Conservation (phyloP, 2,888 invertebrate species). For the Invenusta paracnida region DNA sequence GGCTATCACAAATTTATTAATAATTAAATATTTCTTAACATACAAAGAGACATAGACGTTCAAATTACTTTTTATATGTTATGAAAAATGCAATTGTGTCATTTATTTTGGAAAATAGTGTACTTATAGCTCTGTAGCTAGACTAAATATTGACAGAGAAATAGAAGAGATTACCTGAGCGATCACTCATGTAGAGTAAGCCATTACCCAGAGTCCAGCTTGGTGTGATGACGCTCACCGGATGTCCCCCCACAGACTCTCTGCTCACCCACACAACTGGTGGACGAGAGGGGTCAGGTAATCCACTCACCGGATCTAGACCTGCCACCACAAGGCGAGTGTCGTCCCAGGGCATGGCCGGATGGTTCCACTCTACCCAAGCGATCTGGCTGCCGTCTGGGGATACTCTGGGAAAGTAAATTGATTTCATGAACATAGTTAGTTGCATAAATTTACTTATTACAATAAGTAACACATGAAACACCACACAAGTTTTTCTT, state of each 20-base stretch:
- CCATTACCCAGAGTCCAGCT: slow-evolving; percentile 55
- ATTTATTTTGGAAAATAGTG: too few species aligned
- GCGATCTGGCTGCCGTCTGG: slow-evolving; percentile 58
- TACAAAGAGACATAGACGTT: too few species aligned
- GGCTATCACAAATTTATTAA: too few species aligned
- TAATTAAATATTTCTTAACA: too few species aligned
- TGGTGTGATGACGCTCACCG: slow-evolving; percentile 56
- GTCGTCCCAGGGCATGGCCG: slow-evolving; percentile 63
- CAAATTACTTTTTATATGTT: too few species aligned
- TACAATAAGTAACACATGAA: not conserved
- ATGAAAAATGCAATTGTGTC: too few species aligned
- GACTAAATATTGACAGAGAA: too few species aligned
- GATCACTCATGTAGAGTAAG: slow-evolving; percentile 57
- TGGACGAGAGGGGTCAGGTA: not conserved
- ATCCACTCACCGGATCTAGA: slow-evolving; percentile 46
- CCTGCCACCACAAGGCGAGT: slow-evolving; percentile 58
- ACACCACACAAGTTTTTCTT: not conserved
- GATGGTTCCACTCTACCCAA: slow-evolving; percentile 62
- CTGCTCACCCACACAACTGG: not conserved
- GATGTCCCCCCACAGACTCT: slow-evolving; percentile 35
- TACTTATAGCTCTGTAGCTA: too few species aligned
- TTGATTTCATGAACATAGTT: not conserved
- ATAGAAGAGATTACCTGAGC: too few species aligned
- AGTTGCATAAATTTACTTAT: not conserved
- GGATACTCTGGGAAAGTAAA: slow-evolving; percentile 52